A percentile compares a stretch with the other conserved stretches of the same genome.
These are phyloP conservation scores for Bellardia pandia DNA, from an alignment of 2,888 invertebrate genomes.

Conservation along the genomic window DNA sequence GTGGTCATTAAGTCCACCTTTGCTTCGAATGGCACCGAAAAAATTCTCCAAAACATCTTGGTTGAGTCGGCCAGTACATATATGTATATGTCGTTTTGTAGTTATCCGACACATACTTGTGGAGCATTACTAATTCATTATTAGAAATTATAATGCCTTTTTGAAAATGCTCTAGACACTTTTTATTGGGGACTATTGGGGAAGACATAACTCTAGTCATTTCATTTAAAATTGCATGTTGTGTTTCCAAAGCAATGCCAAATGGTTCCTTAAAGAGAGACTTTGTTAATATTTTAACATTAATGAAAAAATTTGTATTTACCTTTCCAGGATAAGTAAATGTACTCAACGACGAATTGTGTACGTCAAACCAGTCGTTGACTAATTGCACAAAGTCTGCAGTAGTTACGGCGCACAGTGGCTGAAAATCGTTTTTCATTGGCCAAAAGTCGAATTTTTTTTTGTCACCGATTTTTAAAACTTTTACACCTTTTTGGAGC, in stretches of 20 bases:
- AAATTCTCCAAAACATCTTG: not conserved
- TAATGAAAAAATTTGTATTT: not conserved
- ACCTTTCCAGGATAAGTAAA: conserved; percentile 24
- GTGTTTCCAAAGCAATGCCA: not conserved
- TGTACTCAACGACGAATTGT: conserved; percentile 52
- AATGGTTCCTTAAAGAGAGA: conserved; percentile 19
- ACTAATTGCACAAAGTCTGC: conserved; percentile 70
- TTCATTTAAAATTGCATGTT: conserved; percentile 10
- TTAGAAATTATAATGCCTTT: not conserved
- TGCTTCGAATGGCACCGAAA: not conserved
- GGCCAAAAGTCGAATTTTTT: no score
- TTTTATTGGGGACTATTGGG: conserved; percentile 6
- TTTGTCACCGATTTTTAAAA: not conserved
- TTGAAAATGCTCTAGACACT: not conserved
- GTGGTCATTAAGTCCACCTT: not conserved
- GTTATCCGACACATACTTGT: not conserved
- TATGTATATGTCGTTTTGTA: not conserved
- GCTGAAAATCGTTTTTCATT: no score
- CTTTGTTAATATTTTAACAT: no score
- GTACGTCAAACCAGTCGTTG: conserved; percentile 72
- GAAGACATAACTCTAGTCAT: conserved; percentile 41
- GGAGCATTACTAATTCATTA: not conserved
- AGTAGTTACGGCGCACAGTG: conserved; percentile 56
- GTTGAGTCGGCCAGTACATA: not conserved
- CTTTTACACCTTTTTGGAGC: no score